These are phyloP conservation scores for Brachycybe producta DNA, from an alignment of 2,888 invertebrate genomes.

Conservation along the genomic window DNA sequence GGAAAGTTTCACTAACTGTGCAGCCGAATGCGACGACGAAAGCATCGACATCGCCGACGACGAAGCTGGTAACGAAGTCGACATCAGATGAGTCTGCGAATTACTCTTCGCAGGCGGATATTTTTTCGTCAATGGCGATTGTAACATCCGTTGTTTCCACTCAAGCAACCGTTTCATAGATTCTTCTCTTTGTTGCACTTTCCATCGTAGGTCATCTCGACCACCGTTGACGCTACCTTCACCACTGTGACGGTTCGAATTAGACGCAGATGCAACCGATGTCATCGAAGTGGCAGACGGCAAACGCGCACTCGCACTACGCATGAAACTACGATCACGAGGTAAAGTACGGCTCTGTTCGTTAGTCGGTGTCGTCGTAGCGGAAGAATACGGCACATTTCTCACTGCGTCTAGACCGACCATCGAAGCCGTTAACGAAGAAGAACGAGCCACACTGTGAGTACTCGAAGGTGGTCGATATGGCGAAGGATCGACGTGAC, in stretches of 20 bases:
- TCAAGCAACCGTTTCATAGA: conserved; percentile 80
- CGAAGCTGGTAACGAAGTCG: conserved; percentile 9
- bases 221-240: too few species aligned
- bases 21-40: too few species aligned
- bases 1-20: too few species aligned
- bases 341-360: conserved; percentile 9
- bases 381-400: not conserved
- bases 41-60: conserved; percentile 19
- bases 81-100: conserved; percentile 2
- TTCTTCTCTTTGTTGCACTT: conserved; percentile 55
- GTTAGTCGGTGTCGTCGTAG: not conserved
- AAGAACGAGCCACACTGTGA: conserved; percentile 5
- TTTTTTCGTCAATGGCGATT: conserved; percentile 72
- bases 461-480: not conserved
- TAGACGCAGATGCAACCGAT: not conserved
- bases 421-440: conserved; percentile 4
- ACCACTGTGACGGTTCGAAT: not conserved
- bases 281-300: conserved; percentile 33
- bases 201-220: conserved; percentile 14
- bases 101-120: conserved; percentile 26
- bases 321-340: conserved; percentile 45
- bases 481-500: not conserved
- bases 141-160: conserved; percentile 86
- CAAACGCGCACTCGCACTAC: conserved; percentile 69
- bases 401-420: not conserved